Conservation (phyloP, 2,113 vertebrate genomes). For the Otolemur garnettii region DNA sequence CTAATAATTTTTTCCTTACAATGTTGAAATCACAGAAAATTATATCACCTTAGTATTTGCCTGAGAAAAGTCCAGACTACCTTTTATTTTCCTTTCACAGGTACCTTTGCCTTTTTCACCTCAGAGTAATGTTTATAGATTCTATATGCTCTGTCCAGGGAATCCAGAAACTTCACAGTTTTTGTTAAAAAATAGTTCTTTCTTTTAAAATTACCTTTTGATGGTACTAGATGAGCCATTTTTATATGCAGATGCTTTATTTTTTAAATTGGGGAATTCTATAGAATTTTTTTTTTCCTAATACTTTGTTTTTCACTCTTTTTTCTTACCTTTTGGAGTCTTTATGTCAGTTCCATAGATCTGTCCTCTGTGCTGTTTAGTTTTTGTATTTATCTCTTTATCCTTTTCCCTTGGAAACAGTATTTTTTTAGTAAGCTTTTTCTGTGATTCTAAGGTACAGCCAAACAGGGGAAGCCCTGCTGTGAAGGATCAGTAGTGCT, state of each 20-base stretch:
- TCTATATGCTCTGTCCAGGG: slow-evolving; percentile 18
- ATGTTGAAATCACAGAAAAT: not conserved
- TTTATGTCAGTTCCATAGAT: not conserved
- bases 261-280: not conserved
- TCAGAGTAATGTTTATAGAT: not conserved
- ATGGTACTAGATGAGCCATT: not conserved
- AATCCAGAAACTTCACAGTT: slow-evolving; percentile 5
- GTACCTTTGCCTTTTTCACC: not conserved
- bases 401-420: slow-evolving; percentile 28
- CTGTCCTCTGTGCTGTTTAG: not conserved
- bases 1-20: not conserved
- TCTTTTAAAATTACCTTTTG: not conserved
- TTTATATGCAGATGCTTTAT: not conserved
- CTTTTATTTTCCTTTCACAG: slow-evolving; percentile 28
- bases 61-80: not conserved
- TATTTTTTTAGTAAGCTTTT: not conserved
- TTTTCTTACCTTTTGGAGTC: not conserved
- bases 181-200: not conserved
- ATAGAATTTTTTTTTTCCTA: not conserved
- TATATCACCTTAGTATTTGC: not conserved
- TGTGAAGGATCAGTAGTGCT: not conserved
- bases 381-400: not conserved
- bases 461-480: not conserved
- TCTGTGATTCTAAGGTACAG: not conserved
- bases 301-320: not conserved